Evolutionary conservation across 1,140 invertebrate species (phyloP), one percentile per base, ranked within the genome.

Genomic region (Araneus ventricosus): DNA sequence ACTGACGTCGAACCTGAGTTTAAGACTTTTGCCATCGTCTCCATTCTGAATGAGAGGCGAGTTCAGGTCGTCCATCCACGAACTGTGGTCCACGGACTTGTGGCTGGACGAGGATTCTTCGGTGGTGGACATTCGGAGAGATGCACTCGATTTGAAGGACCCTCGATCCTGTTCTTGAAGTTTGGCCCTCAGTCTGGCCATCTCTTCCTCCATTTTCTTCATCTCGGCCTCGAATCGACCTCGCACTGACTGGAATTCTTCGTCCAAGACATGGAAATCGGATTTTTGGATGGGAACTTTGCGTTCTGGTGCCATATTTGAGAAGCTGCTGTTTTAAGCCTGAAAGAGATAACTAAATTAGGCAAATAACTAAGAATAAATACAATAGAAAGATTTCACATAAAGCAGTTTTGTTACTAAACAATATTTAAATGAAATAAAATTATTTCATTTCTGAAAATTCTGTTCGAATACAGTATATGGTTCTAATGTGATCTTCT

Each of bases 161-260:
- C 90, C 63, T 52, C 87, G 97, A 95, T 99, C 98, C 94, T 98
- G 96, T 95, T 98, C 98, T 97, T 98, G 98, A 89, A 99, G 96
- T 95, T 99, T 98, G 93, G 97, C 97, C 94, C 98, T 96, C 96
- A 99, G 99, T 96, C 98, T 97, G 95, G 97, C 97, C 99, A 99
- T 99, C 96, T 99, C 99, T 94, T 99, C 98, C 96, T 99, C 99
- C 98, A 99, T 99, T 96, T 98, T 98, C 94, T 97, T 97, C 99
- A 99, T 99, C 96, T 99, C 99, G 88, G 97, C 97, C 95, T 99
- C 99, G 95, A 99, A 99, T 93, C 98, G 96, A 95, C 99, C 98
- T 94, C 98, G 97, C 95, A 99, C 99, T 95, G 97, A 98, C 95
- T 98, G 98, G 96, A 99, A 99, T 96, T 99, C 99, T 88, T 97